These are phyloP conservation scores for Ciconia maguari DNA, from an alignment of 2,113 vertebrate species.

Conservation along the genomic window DNA sequence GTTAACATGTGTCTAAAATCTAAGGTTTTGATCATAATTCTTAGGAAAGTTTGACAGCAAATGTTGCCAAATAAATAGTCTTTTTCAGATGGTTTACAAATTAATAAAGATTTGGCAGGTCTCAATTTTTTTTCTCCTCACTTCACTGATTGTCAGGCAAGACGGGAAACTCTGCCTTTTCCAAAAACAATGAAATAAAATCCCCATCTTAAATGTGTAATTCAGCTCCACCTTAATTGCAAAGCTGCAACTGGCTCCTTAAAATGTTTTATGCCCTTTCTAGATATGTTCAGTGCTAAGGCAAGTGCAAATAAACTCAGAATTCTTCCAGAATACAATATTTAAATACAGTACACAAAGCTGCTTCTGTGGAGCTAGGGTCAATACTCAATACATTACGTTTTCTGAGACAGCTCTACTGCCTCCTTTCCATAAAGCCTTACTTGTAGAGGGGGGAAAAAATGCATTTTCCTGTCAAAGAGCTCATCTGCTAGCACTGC, in stretches of 20 bases:
- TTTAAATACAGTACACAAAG: constrained; percentile 61
- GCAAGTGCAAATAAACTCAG: constrained; percentile 49
- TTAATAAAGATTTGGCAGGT: not conserved
- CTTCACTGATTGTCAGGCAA: not conserved
- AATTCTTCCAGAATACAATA: constrained; percentile 44
- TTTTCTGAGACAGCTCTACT: constrained; percentile 28
- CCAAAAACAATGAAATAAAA: not conserved
- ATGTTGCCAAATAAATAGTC: not conserved
- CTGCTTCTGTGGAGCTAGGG: constrained; percentile 31
- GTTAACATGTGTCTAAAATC: not conserved
- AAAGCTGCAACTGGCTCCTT: not conserved
- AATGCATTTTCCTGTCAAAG: constrained; percentile 36
- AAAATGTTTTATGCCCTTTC: not conserved
- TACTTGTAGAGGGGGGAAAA: not conserved
- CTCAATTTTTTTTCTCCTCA: not conserved
- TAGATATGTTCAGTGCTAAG: not conserved
- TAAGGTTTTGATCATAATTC: not conserved
- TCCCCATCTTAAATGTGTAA: not conserved
- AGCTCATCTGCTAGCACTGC: constrained; percentile 53
- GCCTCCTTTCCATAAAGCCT: constrained; percentile 30
- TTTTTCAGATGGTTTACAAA: not conserved
- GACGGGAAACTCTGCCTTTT: not conserved
- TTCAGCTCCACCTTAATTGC: not conserved
- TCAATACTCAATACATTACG: constrained; percentile 50
- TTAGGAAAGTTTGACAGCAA: not conserved